Percentiles rank a stretch among this genome's conserved stretches.
These are phyloP conservation scores for Dermolepida albohirtum DNA, from an alignment of 2,888 invertebrate species.

Conservation along the genomic window DNA sequence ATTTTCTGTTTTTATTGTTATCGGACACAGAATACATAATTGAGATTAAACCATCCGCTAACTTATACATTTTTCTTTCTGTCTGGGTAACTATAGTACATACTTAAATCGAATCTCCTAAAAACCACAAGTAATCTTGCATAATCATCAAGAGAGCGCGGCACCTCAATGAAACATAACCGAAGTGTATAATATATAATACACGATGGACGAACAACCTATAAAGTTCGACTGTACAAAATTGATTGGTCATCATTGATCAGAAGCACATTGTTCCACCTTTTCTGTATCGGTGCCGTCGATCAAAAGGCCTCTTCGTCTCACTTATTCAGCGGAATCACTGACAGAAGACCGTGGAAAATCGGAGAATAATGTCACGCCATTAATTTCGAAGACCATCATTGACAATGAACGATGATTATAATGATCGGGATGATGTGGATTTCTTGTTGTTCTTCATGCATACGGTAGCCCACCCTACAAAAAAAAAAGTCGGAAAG, in stretches of 20 bases:
- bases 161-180: conserved; percentile 4
- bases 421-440: too few relatives aligned
- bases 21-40: too few relatives aligned
- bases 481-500: too few relatives aligned
- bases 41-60: too few relatives aligned
- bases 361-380: conserved; percentile 49
- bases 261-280: conserved; percentile 29
- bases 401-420: conserved; percentile 17
- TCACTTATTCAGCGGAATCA: conserved; percentile 40
- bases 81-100: too few relatives aligned
- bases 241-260: conserved; percentile 32
- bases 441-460: too few relatives aligned
- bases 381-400: conserved; percentile 47
- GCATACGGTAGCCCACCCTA: too few relatives aligned
- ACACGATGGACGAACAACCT: not conserved
- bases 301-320: conserved; percentile 22
- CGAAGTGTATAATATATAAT: too few relatives aligned
- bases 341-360: conserved; percentile 47
- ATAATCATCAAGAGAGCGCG: too few relatives aligned
- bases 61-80: too few relatives aligned
- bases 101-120: conserved; percentile 1
- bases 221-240: conserved; percentile 10
- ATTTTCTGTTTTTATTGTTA: too few relatives aligned
- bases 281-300: conserved; percentile 24
- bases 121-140: conserved; percentile 9